Conservation (phyloP, 2,888 invertebrate genomes). For the Allygus modestus region DNA sequence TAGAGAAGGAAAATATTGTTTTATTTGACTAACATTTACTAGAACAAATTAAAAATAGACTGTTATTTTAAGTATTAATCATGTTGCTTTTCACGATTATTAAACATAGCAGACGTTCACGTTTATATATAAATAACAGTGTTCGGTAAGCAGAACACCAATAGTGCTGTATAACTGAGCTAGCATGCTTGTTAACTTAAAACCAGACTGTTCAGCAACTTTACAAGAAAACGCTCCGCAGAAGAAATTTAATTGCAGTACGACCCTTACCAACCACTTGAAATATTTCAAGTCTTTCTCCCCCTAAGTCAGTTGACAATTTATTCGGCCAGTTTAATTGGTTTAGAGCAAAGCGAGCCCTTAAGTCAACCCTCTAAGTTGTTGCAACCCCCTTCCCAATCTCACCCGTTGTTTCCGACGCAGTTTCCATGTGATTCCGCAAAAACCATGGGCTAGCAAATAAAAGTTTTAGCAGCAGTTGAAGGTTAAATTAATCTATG, state of each 20-base stretch:
- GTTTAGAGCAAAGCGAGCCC: slow-evolving; percentile 64
- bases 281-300: slow-evolving; percentile 30
- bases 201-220: not conserved
- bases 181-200: not conserved
- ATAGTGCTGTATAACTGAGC: too few relatives aligned
- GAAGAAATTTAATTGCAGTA: slow-evolving; percentile 57
- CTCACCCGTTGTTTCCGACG: not conserved
- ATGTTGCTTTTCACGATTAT: too few relatives aligned
- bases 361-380: slow-evolving; percentile 62
- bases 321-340: slow-evolving; percentile 68
- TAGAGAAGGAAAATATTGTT: too few relatives aligned
- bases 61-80: too few relatives aligned
- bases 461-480: too few relatives aligned
- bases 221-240: slow-evolving; percentile 1
- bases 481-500: too few relatives aligned
- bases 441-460: not conserved
- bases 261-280: slow-evolving; percentile 45
- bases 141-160: too few relatives aligned
- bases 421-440: not conserved
- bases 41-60: too few relatives aligned
- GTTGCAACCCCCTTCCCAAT: slow-evolving; percentile 69
- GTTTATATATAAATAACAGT: too few relatives aligned
- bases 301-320: slow-evolving; percentile 65
- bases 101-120: too few relatives aligned
- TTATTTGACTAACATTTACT: too few relatives aligned